phyloP scores from a whole-genome alignment of 2,797 vertebrate genomes.

The Phrynocephalus guinanensis region DNA sequence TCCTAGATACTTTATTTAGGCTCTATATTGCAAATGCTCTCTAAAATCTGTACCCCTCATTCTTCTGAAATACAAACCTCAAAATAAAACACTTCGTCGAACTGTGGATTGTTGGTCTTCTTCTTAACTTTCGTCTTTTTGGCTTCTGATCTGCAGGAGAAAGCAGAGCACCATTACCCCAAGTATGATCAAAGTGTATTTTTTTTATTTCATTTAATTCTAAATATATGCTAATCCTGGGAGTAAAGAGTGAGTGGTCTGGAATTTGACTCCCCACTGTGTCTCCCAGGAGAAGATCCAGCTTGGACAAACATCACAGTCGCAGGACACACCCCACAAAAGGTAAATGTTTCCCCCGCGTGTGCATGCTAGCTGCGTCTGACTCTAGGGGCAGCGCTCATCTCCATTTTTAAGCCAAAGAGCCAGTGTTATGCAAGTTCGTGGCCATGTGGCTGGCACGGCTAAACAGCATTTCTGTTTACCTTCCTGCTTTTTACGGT shows the following conservation, averaged over 20 bases:
- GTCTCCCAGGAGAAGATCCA: too few relatives aligned
- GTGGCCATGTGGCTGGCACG: too few relatives aligned
- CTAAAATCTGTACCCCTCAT: conserved; percentile 8
- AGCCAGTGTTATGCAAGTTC: too few relatives aligned
- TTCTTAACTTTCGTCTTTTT: conserved; percentile 99
- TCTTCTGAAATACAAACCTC: conserved; percentile 85
- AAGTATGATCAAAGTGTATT: not conserved
- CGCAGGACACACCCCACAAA: too few relatives aligned
- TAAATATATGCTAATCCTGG: not conserved
- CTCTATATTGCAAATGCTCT: conserved; percentile 41
- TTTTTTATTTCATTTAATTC: not conserved
- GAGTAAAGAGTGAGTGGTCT: not conserved
- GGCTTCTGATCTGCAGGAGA: conserved; percentile 87
- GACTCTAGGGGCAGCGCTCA: too few relatives aligned
- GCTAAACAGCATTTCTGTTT: too few relatives aligned
- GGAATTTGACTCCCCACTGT: not conserved
- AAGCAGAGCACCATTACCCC: not conserved
- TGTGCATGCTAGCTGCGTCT: too few relatives aligned
- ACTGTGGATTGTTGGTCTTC: conserved; percentile 99
- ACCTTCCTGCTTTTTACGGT: too few relatives aligned
- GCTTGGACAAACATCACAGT: too few relatives aligned
- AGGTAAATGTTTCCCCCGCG: too few relatives aligned
- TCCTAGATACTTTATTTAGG: conserved; percentile 25
- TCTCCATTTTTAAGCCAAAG: too few relatives aligned
- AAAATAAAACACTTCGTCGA: conserved; percentile 98